Conservation (phyloP, 2,113 vertebrate genomes). For the Tauraco erythrolophus region DNA sequence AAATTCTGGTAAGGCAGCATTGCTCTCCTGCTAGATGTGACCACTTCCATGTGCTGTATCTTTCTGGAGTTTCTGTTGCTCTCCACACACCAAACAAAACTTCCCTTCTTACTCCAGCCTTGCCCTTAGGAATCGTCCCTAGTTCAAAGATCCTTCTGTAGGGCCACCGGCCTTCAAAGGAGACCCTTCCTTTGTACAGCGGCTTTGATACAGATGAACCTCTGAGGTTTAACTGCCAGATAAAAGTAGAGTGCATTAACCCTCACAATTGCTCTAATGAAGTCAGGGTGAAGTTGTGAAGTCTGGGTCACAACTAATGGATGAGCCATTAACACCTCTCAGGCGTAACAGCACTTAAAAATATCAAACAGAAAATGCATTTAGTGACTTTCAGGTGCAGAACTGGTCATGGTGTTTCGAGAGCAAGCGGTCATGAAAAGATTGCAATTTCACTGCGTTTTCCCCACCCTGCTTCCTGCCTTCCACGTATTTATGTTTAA, state of each 20-base stretch:
- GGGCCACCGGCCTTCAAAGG: constrained; percentile 24
- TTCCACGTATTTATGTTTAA: background rate
- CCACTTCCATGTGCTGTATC: background rate
- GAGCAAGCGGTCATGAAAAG: background rate
- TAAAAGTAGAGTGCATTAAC: constrained; percentile 61
- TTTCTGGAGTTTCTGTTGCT: background rate
- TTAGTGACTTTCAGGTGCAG: constrained; percentile 56
- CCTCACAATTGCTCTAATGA: constrained; percentile 59
- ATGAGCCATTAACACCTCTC: constrained; percentile 60
- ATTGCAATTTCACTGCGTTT: background rate
- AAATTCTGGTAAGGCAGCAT: background rate
- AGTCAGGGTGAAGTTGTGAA: constrained; percentile 56
- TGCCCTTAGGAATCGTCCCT: background rate
- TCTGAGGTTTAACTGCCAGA: constrained; percentile 30
- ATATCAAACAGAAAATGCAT: constrained; percentile 48
- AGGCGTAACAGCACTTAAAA: constrained; percentile 46
- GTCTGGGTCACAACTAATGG: constrained; percentile 62
- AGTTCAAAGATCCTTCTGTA: constrained; percentile 23
- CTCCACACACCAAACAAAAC: background rate
- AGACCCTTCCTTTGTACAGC: constrained; percentile 15
- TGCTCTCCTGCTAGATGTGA: background rate
- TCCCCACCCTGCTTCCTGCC: background rate
- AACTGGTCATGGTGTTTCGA: background rate
- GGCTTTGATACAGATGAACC: constrained; percentile 42
- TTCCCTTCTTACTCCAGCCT: background rate